Conservation (phyloP, 2,797 vertebrate species). For the Tarsius wallacei region DNA sequence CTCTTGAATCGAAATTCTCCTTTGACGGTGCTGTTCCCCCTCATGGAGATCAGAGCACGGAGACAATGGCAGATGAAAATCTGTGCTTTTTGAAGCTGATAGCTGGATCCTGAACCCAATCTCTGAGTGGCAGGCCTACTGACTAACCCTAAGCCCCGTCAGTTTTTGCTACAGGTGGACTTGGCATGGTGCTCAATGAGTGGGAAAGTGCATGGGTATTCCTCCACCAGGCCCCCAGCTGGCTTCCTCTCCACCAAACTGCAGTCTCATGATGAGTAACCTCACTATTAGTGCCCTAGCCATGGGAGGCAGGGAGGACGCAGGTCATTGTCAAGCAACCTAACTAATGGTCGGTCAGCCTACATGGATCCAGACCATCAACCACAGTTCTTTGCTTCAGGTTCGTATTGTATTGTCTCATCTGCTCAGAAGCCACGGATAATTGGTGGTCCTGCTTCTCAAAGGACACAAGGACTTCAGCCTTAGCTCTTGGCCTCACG, state of each 20-base stretch:
- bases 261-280: accelerated
- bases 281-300: accelerated
- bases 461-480: neutral
- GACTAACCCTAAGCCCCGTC: neutral
- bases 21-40: neutral
- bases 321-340: neutral
- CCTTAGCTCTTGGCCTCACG: neutral
- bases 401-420: neutral
- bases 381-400: neutral
- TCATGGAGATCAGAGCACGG: neutral
- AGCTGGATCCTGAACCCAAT: neutral
- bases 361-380: neutral
- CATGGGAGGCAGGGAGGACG: accelerated
- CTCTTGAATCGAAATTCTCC: neutral
- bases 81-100: neutral
- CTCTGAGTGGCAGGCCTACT: neutral
- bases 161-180: neutral
- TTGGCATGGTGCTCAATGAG: neutral
- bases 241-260: neutral
- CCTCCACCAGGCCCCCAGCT: neutral
- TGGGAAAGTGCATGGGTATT: neutral
- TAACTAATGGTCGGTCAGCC: accelerated
- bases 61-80: neutral
- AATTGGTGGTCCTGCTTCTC: neutral
- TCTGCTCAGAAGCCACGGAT: neutral